These are phyloP conservation scores for Xestia c-nigrum DNA, from an alignment of 2,888 invertebrate species.

Conservation along the genomic window DNA sequence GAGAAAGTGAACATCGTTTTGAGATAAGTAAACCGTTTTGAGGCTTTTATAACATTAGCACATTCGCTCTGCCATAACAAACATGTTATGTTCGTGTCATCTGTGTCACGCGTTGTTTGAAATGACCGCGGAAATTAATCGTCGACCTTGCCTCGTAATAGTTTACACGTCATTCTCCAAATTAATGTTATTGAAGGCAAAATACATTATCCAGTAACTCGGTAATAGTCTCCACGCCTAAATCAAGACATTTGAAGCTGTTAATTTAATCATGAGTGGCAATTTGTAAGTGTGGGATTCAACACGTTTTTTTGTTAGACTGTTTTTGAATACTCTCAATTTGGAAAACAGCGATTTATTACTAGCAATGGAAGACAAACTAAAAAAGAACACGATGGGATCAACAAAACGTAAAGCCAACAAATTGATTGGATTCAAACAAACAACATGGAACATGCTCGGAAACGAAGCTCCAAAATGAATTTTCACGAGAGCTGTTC, in stretches of 20 bases:
- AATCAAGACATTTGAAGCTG: slow-evolving; percentile 32
- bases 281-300: slow-evolving; percentile 18
- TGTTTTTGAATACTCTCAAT: slow-evolving; percentile 1
- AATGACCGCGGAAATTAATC: slow-evolving; percentile 68
- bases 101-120: slow-evolving; percentile 59
- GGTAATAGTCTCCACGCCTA: slow-evolving; percentile 18
- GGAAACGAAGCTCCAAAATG: slow-evolving; percentile 49
- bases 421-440: slow-evolving; percentile 53
- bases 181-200: slow-evolving; percentile 57
- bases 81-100: slow-evolving; percentile 57
- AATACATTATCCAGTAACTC: slow-evolving; percentile 37
- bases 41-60: slow-evolving; percentile 17
- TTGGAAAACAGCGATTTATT: neutral
- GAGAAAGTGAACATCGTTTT: slow-evolving; percentile 12
- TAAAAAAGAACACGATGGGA: slow-evolving; percentile 2
- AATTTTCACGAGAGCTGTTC: slow-evolving; percentile 51
- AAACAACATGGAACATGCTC: slow-evolving; percentile 46
- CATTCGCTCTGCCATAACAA: slow-evolving; percentile 28
- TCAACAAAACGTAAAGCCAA: slow-evolving; percentile 33
- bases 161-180: slow-evolving; percentile 62
- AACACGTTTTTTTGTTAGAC: slow-evolving; percentile 1
- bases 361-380: neutral
- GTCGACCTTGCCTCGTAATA: slow-evolving; percentile 69
- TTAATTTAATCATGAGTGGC: slow-evolving; percentile 21
- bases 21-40: slow-evolving; percentile 31